Conservation (phyloP, 2,888 invertebrate genomes). For the Folsomia candida region DNA sequence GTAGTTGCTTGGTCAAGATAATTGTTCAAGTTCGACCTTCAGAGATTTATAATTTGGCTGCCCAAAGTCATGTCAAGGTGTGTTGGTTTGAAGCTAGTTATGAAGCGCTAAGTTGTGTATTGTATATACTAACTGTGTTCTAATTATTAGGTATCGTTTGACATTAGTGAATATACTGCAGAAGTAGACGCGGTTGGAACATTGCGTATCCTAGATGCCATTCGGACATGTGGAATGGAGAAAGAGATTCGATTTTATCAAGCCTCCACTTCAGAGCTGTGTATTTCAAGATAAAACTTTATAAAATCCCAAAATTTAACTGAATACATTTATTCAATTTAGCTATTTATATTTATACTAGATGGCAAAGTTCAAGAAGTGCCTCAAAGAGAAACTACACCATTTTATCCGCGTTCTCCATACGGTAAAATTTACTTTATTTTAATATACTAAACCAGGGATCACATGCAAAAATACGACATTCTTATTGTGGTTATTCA, state of each 20-base stretch:
- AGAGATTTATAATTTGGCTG: slow-evolving; percentile 97
- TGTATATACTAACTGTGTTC: slow-evolving; percentile 22
- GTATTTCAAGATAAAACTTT: no score
- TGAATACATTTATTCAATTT: no score
- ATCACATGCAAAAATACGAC: no score
- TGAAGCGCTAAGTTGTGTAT: background rate
- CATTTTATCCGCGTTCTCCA: slow-evolving; percentile 93
- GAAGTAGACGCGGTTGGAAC: slow-evolving; percentile 97
- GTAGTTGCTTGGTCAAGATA: slow-evolving; percentile 86
- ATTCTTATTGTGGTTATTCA: no score
- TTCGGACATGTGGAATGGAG: slow-evolving; percentile 81
- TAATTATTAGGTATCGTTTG: slow-evolving; percentile 94
- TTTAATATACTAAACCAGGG: no score
- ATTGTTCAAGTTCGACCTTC: slow-evolving; percentile 75
- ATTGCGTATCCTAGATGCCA: slow-evolving; percentile 83
- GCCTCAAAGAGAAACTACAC: slow-evolving; percentile 90
- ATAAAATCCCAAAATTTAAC: no score
- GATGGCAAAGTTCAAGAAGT: slow-evolving; percentile 88
- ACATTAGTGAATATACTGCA: slow-evolving; percentile 97
- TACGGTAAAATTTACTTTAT: slow-evolving; percentile 79
- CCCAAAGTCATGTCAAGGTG: slow-evolving; percentile 98
- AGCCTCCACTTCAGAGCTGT: slow-evolving; percentile 92
- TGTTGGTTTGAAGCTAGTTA: slow-evolving; percentile 23
- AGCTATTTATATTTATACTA: no score
- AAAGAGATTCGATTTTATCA: slow-evolving; percentile 84